phyloP scores from a whole-genome alignment of 2,113 vertebrate species.

The Lynx canadensis region DNA sequence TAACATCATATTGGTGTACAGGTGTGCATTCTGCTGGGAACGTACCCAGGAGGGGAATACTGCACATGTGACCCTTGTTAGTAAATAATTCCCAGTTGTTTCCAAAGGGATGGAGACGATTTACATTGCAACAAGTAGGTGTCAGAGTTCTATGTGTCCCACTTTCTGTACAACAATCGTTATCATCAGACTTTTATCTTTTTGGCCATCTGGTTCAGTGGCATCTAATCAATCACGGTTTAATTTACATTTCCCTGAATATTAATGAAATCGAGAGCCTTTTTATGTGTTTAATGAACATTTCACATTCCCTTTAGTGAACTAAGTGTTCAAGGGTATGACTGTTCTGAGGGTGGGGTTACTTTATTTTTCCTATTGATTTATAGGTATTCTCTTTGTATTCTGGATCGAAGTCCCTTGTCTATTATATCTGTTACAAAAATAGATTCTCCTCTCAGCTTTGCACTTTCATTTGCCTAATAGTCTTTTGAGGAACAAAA shows the following conservation, averaged over 20 bases:
- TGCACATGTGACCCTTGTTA: accelerated
- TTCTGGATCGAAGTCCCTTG: not conserved
- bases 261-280: not conserved
- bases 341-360: not conserved
- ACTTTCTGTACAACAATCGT: not conserved
- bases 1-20: not conserved
- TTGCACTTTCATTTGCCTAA: not conserved
- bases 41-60: accelerated
- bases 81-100: not conserved
- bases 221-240: not conserved
- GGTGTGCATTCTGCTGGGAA: not conserved
- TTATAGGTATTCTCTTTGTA: not conserved
- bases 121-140: not conserved
- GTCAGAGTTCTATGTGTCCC: not conserved
- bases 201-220: not conserved
- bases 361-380: not conserved
- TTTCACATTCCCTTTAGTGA: not conserved
- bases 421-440: not conserved
- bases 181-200: not conserved
- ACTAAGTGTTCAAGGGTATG: not conserved
- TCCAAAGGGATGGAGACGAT: not conserved
- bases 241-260: not conserved
- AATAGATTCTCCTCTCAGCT: not conserved
- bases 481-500: not conserved
- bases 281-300: not conserved